These are phyloP conservation scores for Scrobipalpa atriplicella DNA, from an alignment of 2,888 invertebrate genomes.

Conservation along the genomic window DNA sequence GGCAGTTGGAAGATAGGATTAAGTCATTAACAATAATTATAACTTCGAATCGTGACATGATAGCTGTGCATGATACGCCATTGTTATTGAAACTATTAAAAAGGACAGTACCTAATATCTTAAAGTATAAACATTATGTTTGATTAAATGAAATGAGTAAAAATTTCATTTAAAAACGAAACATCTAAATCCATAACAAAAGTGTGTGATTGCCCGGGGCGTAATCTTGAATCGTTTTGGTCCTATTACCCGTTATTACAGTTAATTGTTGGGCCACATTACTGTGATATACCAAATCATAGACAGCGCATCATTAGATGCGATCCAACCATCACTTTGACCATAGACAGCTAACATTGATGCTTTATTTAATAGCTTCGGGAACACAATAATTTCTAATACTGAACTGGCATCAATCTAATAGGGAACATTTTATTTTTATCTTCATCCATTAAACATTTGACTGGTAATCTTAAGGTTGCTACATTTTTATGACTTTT, in stretches of 20 bases:
- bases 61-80: constrained; percentile 12
- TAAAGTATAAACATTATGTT: neutral
- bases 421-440: constrained; percentile 34
- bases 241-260: constrained; percentile 65
- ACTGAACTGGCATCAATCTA: constrained; percentile 35
- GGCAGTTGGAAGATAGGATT: constrained; percentile 53
- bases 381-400: constrained; percentile 48
- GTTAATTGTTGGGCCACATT: constrained; percentile 65
- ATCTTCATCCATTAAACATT: constrained; percentile 10
- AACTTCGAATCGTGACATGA: constrained; percentile 39
- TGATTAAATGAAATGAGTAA: neutral
- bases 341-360: constrained; percentile 55
- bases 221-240: constrained; percentile 44
- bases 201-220: constrained; percentile 38
- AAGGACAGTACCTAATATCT: neutral
- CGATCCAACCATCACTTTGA: constrained; percentile 54
- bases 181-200: constrained; percentile 35
- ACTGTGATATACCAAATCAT: constrained; percentile 64
- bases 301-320: constrained; percentile 55
- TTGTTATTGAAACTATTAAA: neutral
- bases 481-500: too few relatives aligned
- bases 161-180: neutral
- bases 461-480: neutral
- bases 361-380: constrained; percentile 57
- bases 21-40: constrained; percentile 65